phyloP scores from a whole-genome alignment of 2,888 invertebrate species.

The Stenolophus ochropezus region DNA sequence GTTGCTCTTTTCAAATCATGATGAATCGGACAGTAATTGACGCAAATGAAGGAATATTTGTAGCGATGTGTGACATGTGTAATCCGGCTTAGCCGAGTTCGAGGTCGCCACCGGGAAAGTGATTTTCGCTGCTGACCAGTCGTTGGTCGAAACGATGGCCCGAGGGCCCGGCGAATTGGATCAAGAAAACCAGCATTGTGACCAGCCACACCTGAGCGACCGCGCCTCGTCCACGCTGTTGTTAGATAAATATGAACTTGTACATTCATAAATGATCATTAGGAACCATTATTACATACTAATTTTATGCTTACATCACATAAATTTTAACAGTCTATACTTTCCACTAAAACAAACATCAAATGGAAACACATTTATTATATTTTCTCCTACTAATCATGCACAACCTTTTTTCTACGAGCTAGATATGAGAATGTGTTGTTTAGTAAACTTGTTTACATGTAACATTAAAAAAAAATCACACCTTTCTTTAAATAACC shows the following conservation, averaged over 20 bases:
- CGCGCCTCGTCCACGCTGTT: neutral
- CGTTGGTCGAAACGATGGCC: slow-evolving; percentile 14
- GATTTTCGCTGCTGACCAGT: slow-evolving; percentile 45
- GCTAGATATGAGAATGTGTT: too few species aligned
- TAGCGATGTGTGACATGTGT: slow-evolving; percentile 24
- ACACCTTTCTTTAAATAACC: too few species aligned
- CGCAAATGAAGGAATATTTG: slow-evolving; percentile 45
- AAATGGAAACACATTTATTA: too few species aligned
- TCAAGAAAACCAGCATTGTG: slow-evolving; percentile 58
- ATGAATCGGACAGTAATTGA: slow-evolving; percentile 45
- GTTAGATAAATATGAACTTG: slow-evolving; percentile 12
- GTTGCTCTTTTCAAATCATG: slow-evolving; percentile 6
- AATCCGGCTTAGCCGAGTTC: slow-evolving; percentile 41
- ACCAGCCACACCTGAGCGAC: slow-evolving; percentile 50
- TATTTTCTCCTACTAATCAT: too few species aligned
- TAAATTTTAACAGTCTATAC: neutral
- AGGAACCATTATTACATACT: slow-evolving; percentile 4
- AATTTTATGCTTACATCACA: neutral
- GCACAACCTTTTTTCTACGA: too few species aligned
- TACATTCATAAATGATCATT: slow-evolving; percentile 31
- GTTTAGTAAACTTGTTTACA: too few species aligned
- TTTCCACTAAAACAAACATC: neutral
- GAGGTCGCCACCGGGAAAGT: slow-evolving; percentile 45
- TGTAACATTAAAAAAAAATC: too few species aligned
- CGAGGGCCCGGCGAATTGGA: slow-evolving; percentile 45